These are phyloP conservation scores for Babyrousa celebensis DNA, from an alignment of 2,797 vertebrate species.

Conservation along the genomic window DNA sequence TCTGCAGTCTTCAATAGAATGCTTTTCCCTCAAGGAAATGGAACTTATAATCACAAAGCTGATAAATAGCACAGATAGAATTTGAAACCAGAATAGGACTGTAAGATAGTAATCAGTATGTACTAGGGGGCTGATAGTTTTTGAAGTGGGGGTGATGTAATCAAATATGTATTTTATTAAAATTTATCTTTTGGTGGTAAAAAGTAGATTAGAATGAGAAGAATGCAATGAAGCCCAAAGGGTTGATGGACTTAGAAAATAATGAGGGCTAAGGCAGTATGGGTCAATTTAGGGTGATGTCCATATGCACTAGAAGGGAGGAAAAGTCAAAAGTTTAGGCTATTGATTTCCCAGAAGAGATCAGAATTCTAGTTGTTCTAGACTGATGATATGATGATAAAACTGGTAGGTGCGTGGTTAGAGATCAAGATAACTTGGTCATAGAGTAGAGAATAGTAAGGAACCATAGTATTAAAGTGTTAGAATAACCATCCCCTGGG, in stretches of 20 bases:
- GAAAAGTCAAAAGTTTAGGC: slow-evolving; percentile 16
- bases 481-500: not conserved
- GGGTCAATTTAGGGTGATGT: not conserved
- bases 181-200: not conserved
- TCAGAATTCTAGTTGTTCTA: not conserved
- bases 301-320: not conserved
- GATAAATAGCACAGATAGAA: not conserved
- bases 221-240: not conserved
- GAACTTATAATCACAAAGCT: not conserved
- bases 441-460: not conserved
- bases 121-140: not conserved
- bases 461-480: not conserved
- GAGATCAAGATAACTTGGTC: not conserved
- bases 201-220: not conserved
- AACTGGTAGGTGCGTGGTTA: not conserved
- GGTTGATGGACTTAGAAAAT: not conserved
- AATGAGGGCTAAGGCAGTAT: not conserved
- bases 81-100: too few relatives aligned
- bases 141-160: slow-evolving; percentile 21
- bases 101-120: not conserved
- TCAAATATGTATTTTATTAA: not conserved
- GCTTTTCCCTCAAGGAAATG: not conserved
- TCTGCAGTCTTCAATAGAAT: not conserved
- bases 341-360: not conserved
- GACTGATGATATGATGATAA: not conserved